Base-by-base conservation (phyloP, 1,140 invertebrate genomes). In the Drosophila ambigua region DNA sequence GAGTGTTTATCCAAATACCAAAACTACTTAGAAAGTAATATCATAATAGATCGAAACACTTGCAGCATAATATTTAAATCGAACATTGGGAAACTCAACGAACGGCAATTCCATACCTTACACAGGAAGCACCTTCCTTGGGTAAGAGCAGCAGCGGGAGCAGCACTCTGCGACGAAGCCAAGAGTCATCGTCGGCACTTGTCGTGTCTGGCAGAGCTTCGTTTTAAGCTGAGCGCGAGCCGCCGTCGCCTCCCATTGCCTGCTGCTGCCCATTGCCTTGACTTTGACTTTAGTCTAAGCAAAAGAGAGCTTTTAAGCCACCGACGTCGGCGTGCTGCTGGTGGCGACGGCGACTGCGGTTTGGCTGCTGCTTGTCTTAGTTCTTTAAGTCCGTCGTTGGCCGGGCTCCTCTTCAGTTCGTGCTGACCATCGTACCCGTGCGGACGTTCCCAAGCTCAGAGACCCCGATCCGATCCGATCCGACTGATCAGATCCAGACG, bases 321-420 rank as follows among this genome's bases (percentile, higher is more conserved):
- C 41, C 57, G 31, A 35, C 41, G 50, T 39, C 44, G 48, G 26
- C 50, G 41, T 59, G 59, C 55, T 51, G 74, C 52, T 57, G 72
- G 64, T 87, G 81, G 79, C 82, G 72, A 74, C 81, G 79, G 81
- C 79, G 81, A 75, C 71, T 67, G 67, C 78, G 75, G 79, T 13
- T 39, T 39, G 35, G 35, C 35, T 39, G 35, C 78, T 84, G 71
- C 69, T 66, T 81, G 82, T 79, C 82, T 85, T 87, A 78, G 90
- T 91, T 91, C 90, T 91, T 73, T 91, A 91, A 91, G 88, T 91
- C 90, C 87, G 90, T 90, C 76, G 90, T 79, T 82, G 74, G 87
- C 61, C 77, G 71, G 84, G 87, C 87, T 90, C 88, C 90, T 91
- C 90, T 91, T 91, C 90, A 91, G 90, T 91, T 91, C 76, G 90